A percentile compares a stretch with the other conserved stretches of the same genome.
Evolutionary conservation across 2,888 invertebrate genomes (phyloP).

Genomic region (Phortica magna): DNA sequence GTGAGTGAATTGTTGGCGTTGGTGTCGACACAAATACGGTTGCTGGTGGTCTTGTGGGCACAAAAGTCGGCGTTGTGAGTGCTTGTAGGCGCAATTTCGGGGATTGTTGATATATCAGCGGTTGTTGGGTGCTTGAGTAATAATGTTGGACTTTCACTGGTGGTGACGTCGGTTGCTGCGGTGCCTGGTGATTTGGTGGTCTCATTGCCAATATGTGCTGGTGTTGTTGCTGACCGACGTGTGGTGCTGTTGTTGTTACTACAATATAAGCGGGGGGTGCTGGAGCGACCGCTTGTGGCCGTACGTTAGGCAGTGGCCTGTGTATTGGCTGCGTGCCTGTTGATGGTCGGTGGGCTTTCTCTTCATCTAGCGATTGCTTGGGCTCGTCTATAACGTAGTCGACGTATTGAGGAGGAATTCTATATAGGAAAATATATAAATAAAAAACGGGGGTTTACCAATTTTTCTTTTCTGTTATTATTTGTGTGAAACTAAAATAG

Average conservation of each 20-base stretch:
- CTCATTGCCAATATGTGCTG: slow-evolving; percentile 41
- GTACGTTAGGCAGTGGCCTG: background rate
- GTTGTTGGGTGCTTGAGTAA: slow-evolving; percentile 49
- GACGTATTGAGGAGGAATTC: slow-evolving; percentile 61
- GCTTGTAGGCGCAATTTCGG: slow-evolving; percentile 71
- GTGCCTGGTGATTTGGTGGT: background rate
- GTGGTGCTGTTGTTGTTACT: slow-evolving; percentile 69
- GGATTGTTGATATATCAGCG: slow-evolving; percentile 67
- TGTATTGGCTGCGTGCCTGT: slow-evolving; percentile 25
- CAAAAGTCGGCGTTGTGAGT: slow-evolving; percentile 54
- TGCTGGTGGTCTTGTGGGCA: slow-evolving; percentile 41
- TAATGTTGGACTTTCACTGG: background rate
- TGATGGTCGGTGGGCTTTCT: slow-evolving; percentile 40
- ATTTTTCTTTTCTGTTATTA: slow-evolving; percentile 6
- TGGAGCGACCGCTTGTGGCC: slow-evolving; percentile 45
- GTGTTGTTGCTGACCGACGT: slow-evolving; percentile 48
- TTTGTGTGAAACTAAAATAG: background rate
- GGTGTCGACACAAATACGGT: slow-evolving; percentile 53
- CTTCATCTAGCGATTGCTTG: slow-evolving; percentile 73
- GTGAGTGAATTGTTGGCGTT: slow-evolving; percentile 33
- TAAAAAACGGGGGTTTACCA: background rate
- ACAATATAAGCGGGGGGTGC: slow-evolving; percentile 66
- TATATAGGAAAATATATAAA: background rate
- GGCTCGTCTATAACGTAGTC: slow-evolving; percentile 75
- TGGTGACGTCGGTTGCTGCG: slow-evolving; percentile 29